These are phyloP conservation scores for Philonicus albiceps DNA, from an alignment of 2,888 invertebrate species.

Conservation along the genomic window DNA sequence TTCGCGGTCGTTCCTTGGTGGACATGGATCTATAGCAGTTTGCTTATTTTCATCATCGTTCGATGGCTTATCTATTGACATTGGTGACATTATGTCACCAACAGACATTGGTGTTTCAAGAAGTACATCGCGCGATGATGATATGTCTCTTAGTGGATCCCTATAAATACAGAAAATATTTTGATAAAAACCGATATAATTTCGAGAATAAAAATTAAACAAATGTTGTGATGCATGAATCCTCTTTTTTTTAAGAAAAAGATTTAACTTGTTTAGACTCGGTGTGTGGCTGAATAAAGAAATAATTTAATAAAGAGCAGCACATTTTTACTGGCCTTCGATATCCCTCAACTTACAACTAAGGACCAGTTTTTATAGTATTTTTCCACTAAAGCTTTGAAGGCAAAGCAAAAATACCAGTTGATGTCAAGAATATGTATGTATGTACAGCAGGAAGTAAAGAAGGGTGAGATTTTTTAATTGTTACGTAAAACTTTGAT, in stretches of 20 bases:
- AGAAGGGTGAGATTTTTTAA: neutral
- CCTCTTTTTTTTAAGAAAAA: neutral
- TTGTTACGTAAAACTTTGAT: neutral
- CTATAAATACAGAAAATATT: constrained; percentile 42
- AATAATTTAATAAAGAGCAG: neutral
- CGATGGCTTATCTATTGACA: constrained; percentile 70
- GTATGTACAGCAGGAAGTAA: neutral
- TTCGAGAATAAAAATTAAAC: too few relatives aligned
- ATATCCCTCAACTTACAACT: neutral
- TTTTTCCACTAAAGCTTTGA: neutral
- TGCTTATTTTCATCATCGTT: neutral
- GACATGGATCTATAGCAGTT: constrained; percentile 25
- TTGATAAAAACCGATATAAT: neutral
- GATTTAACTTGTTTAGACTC: too few relatives aligned
- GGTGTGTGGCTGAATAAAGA: too few relatives aligned
- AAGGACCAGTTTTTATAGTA: neutral
- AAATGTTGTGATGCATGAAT: too few relatives aligned
- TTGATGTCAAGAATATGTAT: neutral
- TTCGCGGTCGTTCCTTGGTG: constrained; percentile 68
- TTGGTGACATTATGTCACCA: constrained; percentile 67
- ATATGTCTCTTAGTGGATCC: constrained; percentile 61
- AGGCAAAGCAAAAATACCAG: neutral
- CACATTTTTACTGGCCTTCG: too few relatives aligned
- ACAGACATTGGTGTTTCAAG: constrained; percentile 70
- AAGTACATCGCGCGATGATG: constrained; percentile 60